phyloP scores from a whole-genome alignment of 2,113 vertebrate species.

The Phaetusa simplex region DNA sequence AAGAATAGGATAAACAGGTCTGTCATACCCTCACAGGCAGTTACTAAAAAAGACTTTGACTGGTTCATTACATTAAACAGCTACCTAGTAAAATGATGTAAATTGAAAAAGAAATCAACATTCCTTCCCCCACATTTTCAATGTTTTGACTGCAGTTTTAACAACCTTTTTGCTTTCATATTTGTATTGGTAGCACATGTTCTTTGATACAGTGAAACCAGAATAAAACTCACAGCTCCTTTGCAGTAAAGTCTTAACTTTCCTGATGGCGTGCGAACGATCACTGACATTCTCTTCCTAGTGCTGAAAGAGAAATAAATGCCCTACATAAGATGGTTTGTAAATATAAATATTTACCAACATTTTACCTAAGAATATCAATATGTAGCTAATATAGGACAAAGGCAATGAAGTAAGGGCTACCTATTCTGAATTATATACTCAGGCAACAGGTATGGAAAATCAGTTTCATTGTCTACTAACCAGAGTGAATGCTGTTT shows the following conservation, averaged over 20 bases:
- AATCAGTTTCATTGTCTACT: background rate
- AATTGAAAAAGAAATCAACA: background rate
- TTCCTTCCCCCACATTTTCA: background rate
- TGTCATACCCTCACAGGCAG: background rate
- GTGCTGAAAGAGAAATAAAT: constrained; percentile 74
- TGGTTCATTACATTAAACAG: background rate
- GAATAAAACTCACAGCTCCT: constrained; percentile 91
- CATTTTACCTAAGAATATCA: background rate
- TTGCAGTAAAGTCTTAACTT: constrained; percentile 99
- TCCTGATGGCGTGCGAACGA: constrained; percentile 94
- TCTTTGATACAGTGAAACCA: background rate
- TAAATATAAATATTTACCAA: background rate
- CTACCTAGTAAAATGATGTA: background rate
- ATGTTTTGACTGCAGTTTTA: background rate
- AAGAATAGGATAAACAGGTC: background rate
- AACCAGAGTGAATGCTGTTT: background rate
- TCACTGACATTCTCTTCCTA: constrained; percentile 98
- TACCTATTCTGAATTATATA: background rate
- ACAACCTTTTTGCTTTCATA: background rate
- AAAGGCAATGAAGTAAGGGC: background rate
- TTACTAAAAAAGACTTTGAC: background rate
- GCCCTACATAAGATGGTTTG: background rate
- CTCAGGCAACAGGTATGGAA: background rate
- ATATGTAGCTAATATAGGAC: background rate
- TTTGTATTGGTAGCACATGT: background rate